Evolutionary conservation across 2,797 vertebrate species (phyloP).

Genomic region (Galaxias olidus): DNA sequence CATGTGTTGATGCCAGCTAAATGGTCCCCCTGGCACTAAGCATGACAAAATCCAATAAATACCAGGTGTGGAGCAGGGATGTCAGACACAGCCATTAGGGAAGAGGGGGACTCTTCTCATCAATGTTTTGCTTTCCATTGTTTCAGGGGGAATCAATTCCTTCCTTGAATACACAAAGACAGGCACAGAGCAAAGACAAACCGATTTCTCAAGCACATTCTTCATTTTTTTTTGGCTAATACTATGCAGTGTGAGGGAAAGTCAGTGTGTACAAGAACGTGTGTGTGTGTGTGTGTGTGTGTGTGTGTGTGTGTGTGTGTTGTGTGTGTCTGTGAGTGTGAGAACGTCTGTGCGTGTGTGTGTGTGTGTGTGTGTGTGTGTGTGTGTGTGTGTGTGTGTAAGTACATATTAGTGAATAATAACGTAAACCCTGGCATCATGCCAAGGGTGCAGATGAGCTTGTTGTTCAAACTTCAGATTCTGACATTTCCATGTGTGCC

Average conservation of each 20-base stretch:
- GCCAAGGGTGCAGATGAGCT: conserved; percentile 67
- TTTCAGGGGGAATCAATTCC: conserved; percentile 3
- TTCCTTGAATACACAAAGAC: conserved; percentile 9
- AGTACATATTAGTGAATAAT: background rate
- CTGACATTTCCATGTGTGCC: conserved; percentile 66
- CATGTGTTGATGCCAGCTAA: conserved; percentile 31
- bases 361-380: conserved; percentile 13
- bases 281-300: conserved; percentile 21
- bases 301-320: conserved; percentile 13
- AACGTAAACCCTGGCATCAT: conserved; percentile 18
- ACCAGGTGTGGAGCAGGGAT: conserved; percentile 19
- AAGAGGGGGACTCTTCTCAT: conserved; percentile 20
- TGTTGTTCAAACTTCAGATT: conserved; percentile 80
- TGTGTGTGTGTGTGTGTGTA: conserved; percentile 17
- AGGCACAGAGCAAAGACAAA: background rate
- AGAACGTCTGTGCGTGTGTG: conserved; percentile 7
- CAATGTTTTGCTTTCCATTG: background rate
- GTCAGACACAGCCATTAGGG: background rate
- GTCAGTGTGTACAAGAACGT: conserved; percentile 6
- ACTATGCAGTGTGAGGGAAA: background rate
- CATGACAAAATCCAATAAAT: conserved; percentile 42
- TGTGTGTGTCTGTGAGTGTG: conserved; percentile 5
- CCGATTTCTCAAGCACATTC: background rate
- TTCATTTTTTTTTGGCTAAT: background rate
- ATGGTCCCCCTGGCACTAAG: conserved; percentile 16